A percentile compares a stretch with the other conserved stretches of the same genome.
Conservation (phyloP, 2,113 vertebrate species). For the Ciconia maguari region DNA sequence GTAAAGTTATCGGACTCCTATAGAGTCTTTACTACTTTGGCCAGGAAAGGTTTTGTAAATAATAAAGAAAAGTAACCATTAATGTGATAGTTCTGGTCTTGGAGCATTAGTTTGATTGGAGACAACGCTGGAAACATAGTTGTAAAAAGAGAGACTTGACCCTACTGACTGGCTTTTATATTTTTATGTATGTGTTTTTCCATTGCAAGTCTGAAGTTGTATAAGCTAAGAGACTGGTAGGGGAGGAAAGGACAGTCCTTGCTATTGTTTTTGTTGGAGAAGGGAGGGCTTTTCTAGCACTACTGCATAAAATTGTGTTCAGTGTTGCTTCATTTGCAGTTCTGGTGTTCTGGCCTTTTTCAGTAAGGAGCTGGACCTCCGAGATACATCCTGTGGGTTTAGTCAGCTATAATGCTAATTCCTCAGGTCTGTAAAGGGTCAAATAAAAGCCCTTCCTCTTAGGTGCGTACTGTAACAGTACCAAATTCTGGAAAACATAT, state of each 20-base stretch:
- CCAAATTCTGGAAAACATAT: not conserved
- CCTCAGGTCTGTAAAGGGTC: not conserved
- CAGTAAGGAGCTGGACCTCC: not conserved
- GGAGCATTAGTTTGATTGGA: slow-evolving; percentile 20
- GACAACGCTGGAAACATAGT: not conserved
- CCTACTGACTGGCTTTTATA: not conserved
- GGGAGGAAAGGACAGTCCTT: not conserved
- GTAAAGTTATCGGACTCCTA: slow-evolving; percentile 37
- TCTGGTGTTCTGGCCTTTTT: not conserved
- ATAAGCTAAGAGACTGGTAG: not conserved
- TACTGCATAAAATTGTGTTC: not conserved
- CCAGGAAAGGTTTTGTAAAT: slow-evolving; percentile 34
- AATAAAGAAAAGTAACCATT: slow-evolving; percentile 48
- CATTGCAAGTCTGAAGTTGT: not conserved
- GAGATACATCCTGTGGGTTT: not conserved
- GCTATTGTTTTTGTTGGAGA: not conserved
- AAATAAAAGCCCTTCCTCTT: not conserved
- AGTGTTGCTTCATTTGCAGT: not conserved
- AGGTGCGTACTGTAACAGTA: not conserved
- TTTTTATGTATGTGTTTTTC: not conserved
- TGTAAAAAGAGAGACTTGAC: not conserved
- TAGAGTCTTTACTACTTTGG: slow-evolving; percentile 13
- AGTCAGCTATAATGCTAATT: not conserved
- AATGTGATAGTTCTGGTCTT: slow-evolving; percentile 26
- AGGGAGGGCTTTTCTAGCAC: not conserved